Evolutionary conservation across 2,113 vertebrate genomes (phyloP), one percentile per base, ranked within the genome.

Genomic region (Scopus umbretta): DNA sequence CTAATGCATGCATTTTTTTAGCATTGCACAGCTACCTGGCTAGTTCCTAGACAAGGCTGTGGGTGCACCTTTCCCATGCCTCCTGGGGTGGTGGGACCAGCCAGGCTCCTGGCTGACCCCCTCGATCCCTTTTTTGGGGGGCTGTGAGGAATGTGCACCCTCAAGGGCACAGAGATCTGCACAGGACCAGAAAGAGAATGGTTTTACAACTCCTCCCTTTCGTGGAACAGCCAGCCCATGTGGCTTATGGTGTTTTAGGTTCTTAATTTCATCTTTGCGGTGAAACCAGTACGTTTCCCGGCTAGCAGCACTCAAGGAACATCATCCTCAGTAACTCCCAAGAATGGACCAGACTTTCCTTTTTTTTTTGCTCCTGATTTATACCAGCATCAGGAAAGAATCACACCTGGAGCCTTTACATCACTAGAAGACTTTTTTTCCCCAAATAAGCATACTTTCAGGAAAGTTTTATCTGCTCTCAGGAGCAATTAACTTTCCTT

Each of bases 231-330:
- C 34, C 59, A 34, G 25, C 34, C 42, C 5, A 2, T 5, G 26
- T 25, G 42, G 12, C 25, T 70, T 8, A 13, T 0, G 1, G 14
- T 12, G 8, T 3, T 15, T 40, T 11, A 42, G 47, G n/a, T 16
- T 12, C 30, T 72, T 23, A 10, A 20, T 21, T 63, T 56, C n/a
- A 13, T 10, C 30, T 9, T 49, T 30, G n/a, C 38, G 32, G 27
- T 29, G 38, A 42, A 47, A 58, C 13, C 49, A 49, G 30, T 5
- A 3, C 36, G 4, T 19, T 40, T 34, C n/a, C 40, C 19, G 1
- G 13, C 18, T 11, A 17, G 25, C 23, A 29, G 7, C 36, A 12
- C 40, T 34, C 8, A 4, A 27, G 38, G 72, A 55, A 5, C 19
- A 15, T 20, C 32, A 13, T 30, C 5, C 52, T 40, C 38, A 7